Evolutionary conservation across 2,797 vertebrate species (phyloP), one percentile per base, ranked within the genome.

Genomic region (Pangasius sanitwongsei): DNA sequence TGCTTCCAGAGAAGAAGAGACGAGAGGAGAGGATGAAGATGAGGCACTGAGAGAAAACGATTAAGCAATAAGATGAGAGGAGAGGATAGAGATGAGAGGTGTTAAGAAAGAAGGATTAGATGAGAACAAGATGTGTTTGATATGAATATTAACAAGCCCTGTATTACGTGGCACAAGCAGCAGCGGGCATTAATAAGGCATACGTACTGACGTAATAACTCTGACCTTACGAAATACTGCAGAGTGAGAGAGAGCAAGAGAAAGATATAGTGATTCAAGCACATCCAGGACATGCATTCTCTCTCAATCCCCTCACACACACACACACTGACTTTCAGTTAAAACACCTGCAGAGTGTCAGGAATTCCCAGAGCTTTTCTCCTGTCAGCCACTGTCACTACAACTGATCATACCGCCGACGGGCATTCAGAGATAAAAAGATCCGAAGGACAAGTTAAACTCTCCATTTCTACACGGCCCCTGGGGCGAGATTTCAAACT

Each of bases 121-220:
- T 70, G 67, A 83, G 84, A 88, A 44, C 23, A 61, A 23, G 72
- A 23, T 9, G 84, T 15, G 70, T 83, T 81, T 70, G 82, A 85
- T 87, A 63, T 63, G 74, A 85, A 87, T 81, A 91, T 86, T 86
- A 85, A 90, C 72, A 67, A 31, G 25, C 4, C 28, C 74, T 85
- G 81, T 70, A 75, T 83, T 84, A 75, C 82, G 78, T 89, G 85
- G 87, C 81, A 88, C 84, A 72, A 80, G 87, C 74, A 50, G 87
- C 81, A 86, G 90, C 63, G n/a, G 83, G n/a, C 80, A 89, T 90
- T 80, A 91, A 89, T 87, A 87, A 87, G 87, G 77, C 89, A 89
- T 57, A 74, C 55, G 8, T 67, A 16, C 78, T 84, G 86, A 89
- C 61, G 78, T 90, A 70, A 90, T 59, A 72, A 90, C 61, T 61